A percentile compares a stretch with the other conserved stretches of the same genome.
Evolutionary conservation across 1,140 invertebrate genomes (phyloP).

Genomic region (Rhyacophila brunnea): DNA sequence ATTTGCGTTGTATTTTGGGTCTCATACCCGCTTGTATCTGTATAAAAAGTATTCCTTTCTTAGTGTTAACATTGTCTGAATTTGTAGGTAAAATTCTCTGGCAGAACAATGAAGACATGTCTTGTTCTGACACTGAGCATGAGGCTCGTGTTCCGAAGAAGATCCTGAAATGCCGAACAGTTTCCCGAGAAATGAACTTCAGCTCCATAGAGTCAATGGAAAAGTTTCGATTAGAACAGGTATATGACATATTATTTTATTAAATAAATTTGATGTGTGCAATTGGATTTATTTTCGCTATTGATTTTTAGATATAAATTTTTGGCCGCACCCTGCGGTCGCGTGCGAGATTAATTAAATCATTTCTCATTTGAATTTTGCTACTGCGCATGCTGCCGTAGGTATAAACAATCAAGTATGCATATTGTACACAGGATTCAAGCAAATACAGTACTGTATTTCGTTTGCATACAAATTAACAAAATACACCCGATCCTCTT

Average conservation of each 20-base stretch:
- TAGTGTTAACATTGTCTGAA: slow-evolving; percentile 19
- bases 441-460: no score
- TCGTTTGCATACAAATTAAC: no score
- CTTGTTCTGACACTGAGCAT: slow-evolving; percentile 86
- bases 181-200: slow-evolving; percentile 98
- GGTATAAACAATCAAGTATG: no score
- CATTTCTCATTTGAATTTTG: no score
- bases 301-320: no score
- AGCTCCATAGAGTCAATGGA: slow-evolving; percentile 95
- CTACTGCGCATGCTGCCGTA: no score
- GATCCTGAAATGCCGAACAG: slow-evolving; percentile 92
- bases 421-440: no score
- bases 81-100: slow-evolving; percentile 86
- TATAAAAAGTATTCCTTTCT: background rate
- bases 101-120: slow-evolving; percentile 97
- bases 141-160: slow-evolving; percentile 95
- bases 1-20: background rate
- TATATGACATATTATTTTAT: slow-evolving; percentile 48
- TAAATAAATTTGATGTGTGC: no score
- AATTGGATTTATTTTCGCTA: no score
- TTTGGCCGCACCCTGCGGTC: no score
- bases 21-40: background rate
- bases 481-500: no score
- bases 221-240: slow-evolving; percentile 95
- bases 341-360: no score